These are phyloP conservation scores for Forbesichthys agassizii DNA, from an alignment of 2,113 vertebrate genomes.

Conservation along the genomic window DNA sequence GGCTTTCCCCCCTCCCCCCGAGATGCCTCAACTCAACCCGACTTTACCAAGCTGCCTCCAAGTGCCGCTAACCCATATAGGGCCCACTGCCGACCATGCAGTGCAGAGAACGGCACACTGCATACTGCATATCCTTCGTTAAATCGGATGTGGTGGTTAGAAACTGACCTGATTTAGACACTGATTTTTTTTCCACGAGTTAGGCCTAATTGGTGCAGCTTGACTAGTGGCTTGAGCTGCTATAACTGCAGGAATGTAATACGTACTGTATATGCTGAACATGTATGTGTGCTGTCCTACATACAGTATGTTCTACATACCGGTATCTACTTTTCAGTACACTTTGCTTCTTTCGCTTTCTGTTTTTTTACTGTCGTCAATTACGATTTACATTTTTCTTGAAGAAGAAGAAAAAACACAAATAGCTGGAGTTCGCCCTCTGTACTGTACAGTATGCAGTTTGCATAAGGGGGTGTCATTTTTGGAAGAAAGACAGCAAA, in stretches of 20 bases:
- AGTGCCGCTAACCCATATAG: slow-evolving; percentile 66
- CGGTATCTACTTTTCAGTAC: not conserved
- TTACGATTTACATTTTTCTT: not conserved
- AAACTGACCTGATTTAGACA: slow-evolving; percentile 64
- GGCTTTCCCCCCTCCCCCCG: slow-evolving; percentile 30
- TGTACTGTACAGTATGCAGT: not conserved
- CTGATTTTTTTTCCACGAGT: slow-evolving; percentile 1
- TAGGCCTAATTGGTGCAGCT: slow-evolving; percentile 56
- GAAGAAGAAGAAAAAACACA: not conserved
- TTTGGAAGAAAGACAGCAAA: not conserved
- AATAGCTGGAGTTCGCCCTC: not conserved
- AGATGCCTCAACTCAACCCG: slow-evolving; percentile 59
- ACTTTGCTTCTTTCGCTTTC: slow-evolving; percentile 9
- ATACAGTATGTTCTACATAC: slow-evolving; percentile 27
- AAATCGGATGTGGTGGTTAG: slow-evolving; percentile 52
- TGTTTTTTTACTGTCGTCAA: not conserved
- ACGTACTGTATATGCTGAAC: slow-evolving; percentile 47
- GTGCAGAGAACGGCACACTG: slow-evolving; percentile 33
- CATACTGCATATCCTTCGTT: slow-evolving; percentile 50
- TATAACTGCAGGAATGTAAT: slow-evolving; percentile 49
- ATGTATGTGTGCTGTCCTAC: slow-evolving; percentile 56
- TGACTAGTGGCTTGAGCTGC: slow-evolving; percentile 33
- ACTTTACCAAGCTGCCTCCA: slow-evolving; percentile 68
- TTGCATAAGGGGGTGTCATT: not conserved
- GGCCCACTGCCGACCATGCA: slow-evolving; percentile 43